phyloP scores from a whole-genome alignment of 2,113 vertebrate genomes.

The Turnix velox region DNA sequence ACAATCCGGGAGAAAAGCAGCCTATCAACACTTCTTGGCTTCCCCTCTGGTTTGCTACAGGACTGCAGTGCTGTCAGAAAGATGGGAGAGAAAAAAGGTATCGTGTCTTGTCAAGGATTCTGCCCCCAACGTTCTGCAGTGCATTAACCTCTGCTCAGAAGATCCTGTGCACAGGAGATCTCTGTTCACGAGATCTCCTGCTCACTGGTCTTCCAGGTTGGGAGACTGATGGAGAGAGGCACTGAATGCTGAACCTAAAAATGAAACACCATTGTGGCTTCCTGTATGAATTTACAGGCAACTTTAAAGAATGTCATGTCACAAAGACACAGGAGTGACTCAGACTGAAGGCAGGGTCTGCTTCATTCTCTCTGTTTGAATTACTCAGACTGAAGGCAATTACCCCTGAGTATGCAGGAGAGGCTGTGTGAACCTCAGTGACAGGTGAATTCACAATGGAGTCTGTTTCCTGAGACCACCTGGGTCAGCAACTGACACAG shows the following conservation, averaged over 20 bases:
- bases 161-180: too few relatives aligned
- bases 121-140: not conserved
- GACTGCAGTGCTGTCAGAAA: not conserved
- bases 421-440: not conserved
- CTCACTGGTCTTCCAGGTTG: not conserved
- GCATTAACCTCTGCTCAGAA: not conserved
- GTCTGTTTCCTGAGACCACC: not conserved
- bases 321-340: not conserved
- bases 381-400: not conserved
- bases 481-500: not conserved
- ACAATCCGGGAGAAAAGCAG: constrained; percentile 1
- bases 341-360: not conserved
- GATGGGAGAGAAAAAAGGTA: not conserved
- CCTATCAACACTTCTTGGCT: not conserved
- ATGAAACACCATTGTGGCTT: not conserved
- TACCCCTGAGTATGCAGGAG: not conserved
- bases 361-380: not conserved
- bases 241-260: not conserved
- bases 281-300: not conserved
- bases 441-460: not conserved
- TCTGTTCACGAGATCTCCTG: not conserved
- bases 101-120: not conserved
- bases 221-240: not conserved
- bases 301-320: not conserved
- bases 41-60: not conserved